These are phyloP conservation scores for Dunckerocampus dactyliophorus DNA, from an alignment of 2,113 vertebrate species.

Conservation along the genomic window DNA sequence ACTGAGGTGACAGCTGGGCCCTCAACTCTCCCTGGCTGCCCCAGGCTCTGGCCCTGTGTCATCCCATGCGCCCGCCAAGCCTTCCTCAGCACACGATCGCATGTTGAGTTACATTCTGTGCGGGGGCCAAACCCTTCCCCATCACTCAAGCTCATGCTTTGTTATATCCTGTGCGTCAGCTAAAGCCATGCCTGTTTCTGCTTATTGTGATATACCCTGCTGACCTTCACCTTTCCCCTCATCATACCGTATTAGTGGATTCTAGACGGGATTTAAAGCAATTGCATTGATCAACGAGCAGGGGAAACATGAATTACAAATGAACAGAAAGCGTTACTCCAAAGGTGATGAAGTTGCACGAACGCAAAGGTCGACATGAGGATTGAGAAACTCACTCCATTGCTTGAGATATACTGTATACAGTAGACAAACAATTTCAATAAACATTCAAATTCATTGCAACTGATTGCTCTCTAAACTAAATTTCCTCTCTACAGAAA, in stretches of 20 bases:
- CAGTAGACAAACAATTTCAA: too few relatives aligned
- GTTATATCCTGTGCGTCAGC: slow-evolving; percentile 59
- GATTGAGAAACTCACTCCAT: too few relatives aligned
- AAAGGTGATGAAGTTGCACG: too few relatives aligned
- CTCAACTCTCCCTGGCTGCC: slow-evolving; percentile 62
- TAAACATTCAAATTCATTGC: too few relatives aligned
- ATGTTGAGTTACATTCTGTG: slow-evolving; percentile 61
- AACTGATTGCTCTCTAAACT: too few relatives aligned
- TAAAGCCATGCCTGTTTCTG: slow-evolving; percentile 53
- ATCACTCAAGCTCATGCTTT: slow-evolving; percentile 58
- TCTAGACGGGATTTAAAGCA: not conserved
- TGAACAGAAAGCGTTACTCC: too few relatives aligned
- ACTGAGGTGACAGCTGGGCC: slow-evolving; percentile 74
- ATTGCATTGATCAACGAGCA: not conserved
- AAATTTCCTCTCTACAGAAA: too few relatives aligned
- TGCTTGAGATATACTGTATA: too few relatives aligned
- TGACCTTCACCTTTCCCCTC: slow-evolving; percentile 37
- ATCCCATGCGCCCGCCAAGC: slow-evolving; percentile 60
- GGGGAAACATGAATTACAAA: not conserved
- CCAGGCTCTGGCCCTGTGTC: slow-evolving; percentile 70
- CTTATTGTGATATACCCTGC: slow-evolving; percentile 36
- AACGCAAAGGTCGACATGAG: too few relatives aligned
- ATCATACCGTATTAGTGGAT: slow-evolving; percentile 5
- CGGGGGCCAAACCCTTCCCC: slow-evolving; percentile 59
- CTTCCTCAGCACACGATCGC: slow-evolving; percentile 51